Evolutionary conservation across 2,888 invertebrate genomes (phyloP), one percentile per base, ranked within the genome.

Genomic region (Cotesia congregata): DNA sequence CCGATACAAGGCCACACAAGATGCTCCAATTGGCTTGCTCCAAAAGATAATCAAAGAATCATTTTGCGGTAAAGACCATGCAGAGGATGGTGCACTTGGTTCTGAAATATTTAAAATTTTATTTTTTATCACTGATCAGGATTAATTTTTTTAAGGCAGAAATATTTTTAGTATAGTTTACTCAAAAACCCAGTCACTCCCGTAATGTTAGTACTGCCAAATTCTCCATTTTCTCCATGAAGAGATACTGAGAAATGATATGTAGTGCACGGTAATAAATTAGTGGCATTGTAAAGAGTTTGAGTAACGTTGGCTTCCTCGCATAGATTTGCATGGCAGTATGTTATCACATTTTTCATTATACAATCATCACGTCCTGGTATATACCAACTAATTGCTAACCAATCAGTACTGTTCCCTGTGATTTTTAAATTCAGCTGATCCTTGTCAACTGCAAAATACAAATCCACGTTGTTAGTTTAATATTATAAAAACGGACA

Each of bases 1-100:
- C 59, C 79, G 80, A 76, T 88, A 88, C 71, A 81, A 50, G 20
- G 81, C 76, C 4, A 85, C 78, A 74, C 88, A 88, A 6, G 81
- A 80, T 20, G 77, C 74, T n/a, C 82, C 86, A 1, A 67, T 65
- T 6, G 88, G 86, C 9, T 81, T 74, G 6, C 82, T 41, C 88
- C 88, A 88, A 5, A 74, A 64, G 15, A 87, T 74, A 3, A 15
- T 61, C n/a, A 87, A 78, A 15, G 80, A 75, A 39, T 75, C 77
- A 68, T 83, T 78, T 38, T 80, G 81, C 3, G 85, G 64, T 71
- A 7, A 65, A 39, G 81, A 77, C n/a, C 17, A 62, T 3, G 82
- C 71, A 4, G 69, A 6, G 5, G 20, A 40, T 38, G 85, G 86
- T 72, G 64, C 38, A 2, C 83, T 82, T 30, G 84, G 83, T 78